Evolutionary conservation across 2,113 vertebrate genomes (phyloP).

Genomic region (Zeus faber): DNA sequence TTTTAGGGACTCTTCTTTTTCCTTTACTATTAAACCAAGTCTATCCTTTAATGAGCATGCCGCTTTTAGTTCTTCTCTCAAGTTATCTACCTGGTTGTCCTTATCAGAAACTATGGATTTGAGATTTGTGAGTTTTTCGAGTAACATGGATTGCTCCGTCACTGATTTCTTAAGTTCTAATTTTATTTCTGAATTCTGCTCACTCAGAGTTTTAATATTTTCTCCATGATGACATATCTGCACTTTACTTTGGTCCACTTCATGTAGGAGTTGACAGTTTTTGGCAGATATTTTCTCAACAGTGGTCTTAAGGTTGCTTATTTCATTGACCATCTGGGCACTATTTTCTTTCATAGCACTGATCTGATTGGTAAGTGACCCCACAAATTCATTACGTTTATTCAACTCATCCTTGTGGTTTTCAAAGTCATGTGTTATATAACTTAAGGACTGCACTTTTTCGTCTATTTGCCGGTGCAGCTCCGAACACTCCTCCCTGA

Average conservation of each 20-base stretch:
- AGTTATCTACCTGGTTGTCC: constrained; percentile 55
- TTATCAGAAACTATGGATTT: constrained; percentile 60
- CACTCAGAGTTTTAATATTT: constrained; percentile 54
- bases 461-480: constrained; percentile 58
- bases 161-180: constrained; percentile 65
- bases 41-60: constrained; percentile 60
- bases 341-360: constrained; percentile 60
- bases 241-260: constrained; percentile 49
- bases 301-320: constrained; percentile 44
- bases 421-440: constrained; percentile 52
- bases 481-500: constrained; percentile 57
- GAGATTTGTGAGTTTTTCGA: constrained; percentile 63
- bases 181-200: constrained; percentile 74
- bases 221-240: constrained; percentile 65
- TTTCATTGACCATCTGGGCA: constrained; percentile 66
- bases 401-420: constrained; percentile 63
- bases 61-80: constrained; percentile 63
- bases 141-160: constrained; percentile 42
- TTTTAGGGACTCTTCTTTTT: constrained; percentile 65
- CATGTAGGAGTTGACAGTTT: constrained; percentile 56
- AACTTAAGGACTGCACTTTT: constrained; percentile 60
- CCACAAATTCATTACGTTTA: constrained; percentile 63
- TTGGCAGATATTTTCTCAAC: constrained; percentile 61
- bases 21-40: constrained; percentile 54
- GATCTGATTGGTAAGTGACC: constrained; percentile 65